Evolutionary conservation across 2,797 vertebrate genomes (phyloP).

Genomic region (Octomys mimax): DNA sequence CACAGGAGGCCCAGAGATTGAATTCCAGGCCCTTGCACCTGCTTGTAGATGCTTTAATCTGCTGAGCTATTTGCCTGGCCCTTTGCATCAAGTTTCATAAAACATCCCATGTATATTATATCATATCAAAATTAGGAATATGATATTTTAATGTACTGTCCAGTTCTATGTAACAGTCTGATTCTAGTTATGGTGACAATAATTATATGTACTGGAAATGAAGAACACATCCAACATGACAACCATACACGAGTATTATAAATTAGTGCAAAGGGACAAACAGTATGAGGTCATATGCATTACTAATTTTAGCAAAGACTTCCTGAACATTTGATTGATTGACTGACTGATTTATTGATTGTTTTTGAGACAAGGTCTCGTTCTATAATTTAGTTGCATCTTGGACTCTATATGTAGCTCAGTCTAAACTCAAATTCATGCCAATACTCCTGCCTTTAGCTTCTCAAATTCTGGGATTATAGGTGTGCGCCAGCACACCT

Average conservation of each 20-base stretch:
- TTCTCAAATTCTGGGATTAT: no score
- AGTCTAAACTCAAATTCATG: no score
- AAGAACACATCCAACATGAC: conserved; percentile 95
- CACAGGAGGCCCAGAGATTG: no score
- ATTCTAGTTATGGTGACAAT: conserved; percentile 95
- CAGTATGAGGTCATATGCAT: conserved; percentile 94
- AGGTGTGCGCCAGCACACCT: no score
- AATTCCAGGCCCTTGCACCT: no score
- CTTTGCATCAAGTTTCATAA: background rate
- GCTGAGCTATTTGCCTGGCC: no score
- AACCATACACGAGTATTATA: conserved; percentile 97
- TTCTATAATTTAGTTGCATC: background rate
- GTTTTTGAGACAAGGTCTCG: background rate
- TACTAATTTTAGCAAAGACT: conserved; percentile 90
- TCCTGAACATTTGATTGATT: background rate
- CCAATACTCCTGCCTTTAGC: no score
- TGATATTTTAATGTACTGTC: conserved; percentile 95
- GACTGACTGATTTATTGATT: no score
- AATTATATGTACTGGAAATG: conserved; percentile 96
- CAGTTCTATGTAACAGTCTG: conserved; percentile 95
- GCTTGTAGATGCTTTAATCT: no score
- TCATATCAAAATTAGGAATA: background rate
- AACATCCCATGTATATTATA: background rate
- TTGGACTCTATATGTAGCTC: no score
- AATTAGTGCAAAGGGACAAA: conserved; percentile 95